Conservation (phyloP, 2,888 invertebrate genomes). For the Hypena proboscidalis region DNA sequence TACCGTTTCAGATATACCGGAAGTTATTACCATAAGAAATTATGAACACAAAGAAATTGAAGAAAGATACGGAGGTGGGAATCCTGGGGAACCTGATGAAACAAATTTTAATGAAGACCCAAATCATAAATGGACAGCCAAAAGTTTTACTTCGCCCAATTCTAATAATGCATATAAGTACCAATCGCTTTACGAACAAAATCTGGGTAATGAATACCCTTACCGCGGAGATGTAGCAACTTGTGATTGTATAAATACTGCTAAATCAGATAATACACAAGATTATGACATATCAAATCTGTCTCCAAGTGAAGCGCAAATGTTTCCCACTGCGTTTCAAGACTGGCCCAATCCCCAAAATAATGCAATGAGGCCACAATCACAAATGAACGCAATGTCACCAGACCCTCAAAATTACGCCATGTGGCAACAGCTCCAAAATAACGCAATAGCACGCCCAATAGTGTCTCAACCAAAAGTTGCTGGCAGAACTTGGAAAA, state of each 20-base stretch:
- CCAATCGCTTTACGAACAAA: neutral
- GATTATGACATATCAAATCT: too few relatives aligned
- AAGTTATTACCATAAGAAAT: slow-evolving; percentile 13
- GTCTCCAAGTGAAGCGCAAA: slow-evolving; percentile 5
- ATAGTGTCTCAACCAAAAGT: slow-evolving; percentile 7
- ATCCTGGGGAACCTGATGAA: neutral
- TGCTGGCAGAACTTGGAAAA: slow-evolving; percentile 14
- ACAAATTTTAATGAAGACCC: neutral
- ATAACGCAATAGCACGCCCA: too few relatives aligned
- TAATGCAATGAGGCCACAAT: too few relatives aligned
- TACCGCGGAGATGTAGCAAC: neutral
- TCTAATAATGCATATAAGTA: neutral
- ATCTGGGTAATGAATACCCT: slow-evolving; percentile 1
- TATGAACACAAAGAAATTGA: slow-evolving; percentile 21
- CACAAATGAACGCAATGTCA: too few relatives aligned
- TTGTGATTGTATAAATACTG: neutral
- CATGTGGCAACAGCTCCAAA: too few relatives aligned
- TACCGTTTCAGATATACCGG: slow-evolving; percentile 25
- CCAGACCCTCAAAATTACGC: too few relatives aligned
- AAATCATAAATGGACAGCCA: neutral
- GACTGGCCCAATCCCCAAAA: neutral
- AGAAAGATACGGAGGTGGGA: slow-evolving; percentile 5
- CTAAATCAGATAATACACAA: neutral
- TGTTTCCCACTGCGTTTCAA: neutral
- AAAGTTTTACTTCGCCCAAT: neutral